These are phyloP conservation scores for Salticus scenicus DNA, from an alignment of 2,888 invertebrate genomes.

Conservation along the genomic window DNA sequence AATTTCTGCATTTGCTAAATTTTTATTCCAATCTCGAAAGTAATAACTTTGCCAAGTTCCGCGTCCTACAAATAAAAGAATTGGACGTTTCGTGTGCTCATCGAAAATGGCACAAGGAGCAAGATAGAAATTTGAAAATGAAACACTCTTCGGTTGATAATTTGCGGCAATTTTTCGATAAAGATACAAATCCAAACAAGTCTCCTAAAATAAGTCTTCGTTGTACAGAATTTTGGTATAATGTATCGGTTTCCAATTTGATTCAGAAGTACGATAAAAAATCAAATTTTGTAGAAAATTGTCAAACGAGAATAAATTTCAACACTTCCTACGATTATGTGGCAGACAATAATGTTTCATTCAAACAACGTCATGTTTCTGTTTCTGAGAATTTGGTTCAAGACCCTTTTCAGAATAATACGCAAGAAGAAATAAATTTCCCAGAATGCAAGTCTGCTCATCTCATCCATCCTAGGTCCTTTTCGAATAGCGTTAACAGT, in stretches of 20 bases:
- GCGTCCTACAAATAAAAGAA: neutral
- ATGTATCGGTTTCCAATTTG: conserved; percentile 59
- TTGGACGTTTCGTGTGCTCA: conserved; percentile 18
- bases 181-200: neutral
- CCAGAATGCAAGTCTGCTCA: neutral
- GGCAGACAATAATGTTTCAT: neutral
- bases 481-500: neutral
- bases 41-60: neutral
- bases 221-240: conserved; percentile 39
- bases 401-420: neutral
- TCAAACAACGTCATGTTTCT: neutral
- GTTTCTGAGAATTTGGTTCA: neutral
- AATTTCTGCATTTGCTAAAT: conserved; percentile 34
- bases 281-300: no score
- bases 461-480: neutral
- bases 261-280: conserved; percentile 55
- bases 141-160: conserved; percentile 53
- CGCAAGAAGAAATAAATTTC: neutral
- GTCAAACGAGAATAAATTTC: neutral
- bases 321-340: neutral
- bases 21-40: conserved; percentile 40
- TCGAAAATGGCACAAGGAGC: conserved; percentile 29
- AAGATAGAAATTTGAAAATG: conserved; percentile 40
- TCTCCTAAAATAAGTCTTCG: conserved; percentile 34
- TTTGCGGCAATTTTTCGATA: conserved; percentile 47